Conservation (phyloP, 2,888 invertebrate genomes). For the Labia minor region DNA sequence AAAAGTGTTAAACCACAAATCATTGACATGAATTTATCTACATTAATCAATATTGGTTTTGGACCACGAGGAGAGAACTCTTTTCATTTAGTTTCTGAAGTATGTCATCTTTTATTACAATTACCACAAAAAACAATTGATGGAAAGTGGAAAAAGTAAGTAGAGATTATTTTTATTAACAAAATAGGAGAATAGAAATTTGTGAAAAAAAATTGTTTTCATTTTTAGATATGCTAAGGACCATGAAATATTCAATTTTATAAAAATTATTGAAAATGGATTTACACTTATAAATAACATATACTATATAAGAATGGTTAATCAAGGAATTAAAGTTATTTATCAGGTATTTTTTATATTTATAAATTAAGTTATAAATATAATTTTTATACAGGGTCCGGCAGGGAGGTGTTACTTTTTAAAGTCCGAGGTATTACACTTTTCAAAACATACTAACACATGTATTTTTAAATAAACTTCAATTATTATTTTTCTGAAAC, state of each 20-base stretch:
- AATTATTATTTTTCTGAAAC: not conserved
- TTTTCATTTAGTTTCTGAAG: constrained; percentile 45
- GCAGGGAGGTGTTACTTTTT: no score
- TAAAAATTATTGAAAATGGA: constrained; percentile 40
- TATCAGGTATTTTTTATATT: constrained; percentile 41
- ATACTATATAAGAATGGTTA: constrained; percentile 46
- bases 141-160: constrained; percentile 23
- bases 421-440: no score
- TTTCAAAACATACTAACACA: no score
- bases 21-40: constrained; percentile 51
- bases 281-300: constrained; percentile 36
- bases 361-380: no score
- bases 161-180: not conserved
- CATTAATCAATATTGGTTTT: constrained; percentile 62
- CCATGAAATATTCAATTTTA: constrained; percentile 46
- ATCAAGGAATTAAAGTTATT: constrained; percentile 47
- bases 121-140: constrained; percentile 34
- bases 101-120: constrained; percentile 47
- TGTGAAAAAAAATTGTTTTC: no score
- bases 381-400: no score
- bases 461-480: no score
- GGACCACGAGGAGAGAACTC: constrained; percentile 42
- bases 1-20: constrained; percentile 37
- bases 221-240: constrained; percentile 38
- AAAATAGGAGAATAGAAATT: constrained; percentile 14